These are phyloP conservation scores for Mirza zaza DNA, from an alignment of 2,113 vertebrate species.

Conservation along the genomic window DNA sequence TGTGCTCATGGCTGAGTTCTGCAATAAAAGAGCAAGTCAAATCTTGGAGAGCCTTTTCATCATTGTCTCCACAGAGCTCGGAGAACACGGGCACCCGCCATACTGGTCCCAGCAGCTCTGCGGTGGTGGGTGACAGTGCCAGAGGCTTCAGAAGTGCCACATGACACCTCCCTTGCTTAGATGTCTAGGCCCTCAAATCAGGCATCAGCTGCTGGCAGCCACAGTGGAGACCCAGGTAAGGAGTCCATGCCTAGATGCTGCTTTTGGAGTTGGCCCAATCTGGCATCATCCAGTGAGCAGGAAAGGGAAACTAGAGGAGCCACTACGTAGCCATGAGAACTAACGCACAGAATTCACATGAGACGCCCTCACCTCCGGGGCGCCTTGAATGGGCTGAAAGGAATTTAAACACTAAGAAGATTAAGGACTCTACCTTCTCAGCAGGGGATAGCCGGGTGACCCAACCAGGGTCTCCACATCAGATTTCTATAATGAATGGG, in stretches of 20 bases:
- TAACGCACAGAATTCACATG: background rate
- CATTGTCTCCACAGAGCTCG: background rate
- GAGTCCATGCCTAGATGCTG: background rate
- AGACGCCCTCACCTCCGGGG: background rate
- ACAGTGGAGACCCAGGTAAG: background rate
- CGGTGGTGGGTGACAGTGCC: background rate
- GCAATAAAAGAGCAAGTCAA: background rate
- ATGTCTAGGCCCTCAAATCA: background rate
- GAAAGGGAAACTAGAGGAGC: background rate
- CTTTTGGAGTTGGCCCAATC: background rate
- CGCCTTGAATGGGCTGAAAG: background rate
- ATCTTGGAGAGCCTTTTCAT: background rate
- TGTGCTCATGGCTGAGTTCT: conserved; percentile 2
- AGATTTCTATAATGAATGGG: conserved; percentile 11
- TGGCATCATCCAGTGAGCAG: background rate
- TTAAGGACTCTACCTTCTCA: background rate
- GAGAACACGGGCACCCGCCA: background rate
- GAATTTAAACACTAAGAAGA: background rate
- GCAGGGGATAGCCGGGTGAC: background rate
- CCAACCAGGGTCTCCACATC: background rate
- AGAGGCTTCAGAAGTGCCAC: background rate
- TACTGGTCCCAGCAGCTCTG: background rate
- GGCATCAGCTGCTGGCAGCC: background rate
- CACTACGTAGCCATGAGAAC: background rate
- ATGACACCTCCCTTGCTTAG: background rate